Evolutionary conservation across 2,113 vertebrate genomes (phyloP).

Genomic region (Alectura lathami): DNA sequence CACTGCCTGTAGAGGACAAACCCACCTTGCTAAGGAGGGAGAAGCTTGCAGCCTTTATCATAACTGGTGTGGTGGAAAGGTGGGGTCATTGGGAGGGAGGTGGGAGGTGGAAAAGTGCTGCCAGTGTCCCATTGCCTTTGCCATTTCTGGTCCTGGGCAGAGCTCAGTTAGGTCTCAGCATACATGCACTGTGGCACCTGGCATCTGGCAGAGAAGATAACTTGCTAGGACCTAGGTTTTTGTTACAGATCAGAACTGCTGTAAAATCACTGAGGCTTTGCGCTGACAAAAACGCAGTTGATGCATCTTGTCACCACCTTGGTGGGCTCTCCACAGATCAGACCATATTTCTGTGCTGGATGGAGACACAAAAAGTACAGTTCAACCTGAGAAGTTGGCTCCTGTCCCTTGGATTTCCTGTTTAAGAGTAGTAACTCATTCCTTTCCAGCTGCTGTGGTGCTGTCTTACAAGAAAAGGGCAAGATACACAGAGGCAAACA

Average conservation of each 20-base stretch:
- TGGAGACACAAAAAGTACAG: background rate
- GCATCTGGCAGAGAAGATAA: background rate
- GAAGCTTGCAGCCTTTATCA: background rate
- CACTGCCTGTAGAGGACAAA: background rate
- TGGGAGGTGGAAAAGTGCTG: background rate
- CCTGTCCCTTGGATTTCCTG: background rate
- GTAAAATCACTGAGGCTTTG: background rate
- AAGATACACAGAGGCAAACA: background rate
- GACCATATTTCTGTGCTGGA: background rate
- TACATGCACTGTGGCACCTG: accelerated
- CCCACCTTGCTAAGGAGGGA: background rate
- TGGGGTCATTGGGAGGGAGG: background rate
- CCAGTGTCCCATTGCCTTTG: background rate
- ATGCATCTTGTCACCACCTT: background rate
- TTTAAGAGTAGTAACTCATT: background rate
- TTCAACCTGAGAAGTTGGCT: background rate
- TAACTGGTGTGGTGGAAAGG: background rate
- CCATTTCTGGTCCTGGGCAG: background rate
- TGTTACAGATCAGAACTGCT: background rate
- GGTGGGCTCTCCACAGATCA: background rate
- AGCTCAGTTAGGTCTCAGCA: background rate
- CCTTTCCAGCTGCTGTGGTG: background rate
- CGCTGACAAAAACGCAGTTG: background rate
- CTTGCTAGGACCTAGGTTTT: background rate
- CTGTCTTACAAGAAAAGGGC: background rate